Evolutionary conservation across 2,888 invertebrate species (phyloP).

Genomic region (Pachydiplax longipennis): DNA sequence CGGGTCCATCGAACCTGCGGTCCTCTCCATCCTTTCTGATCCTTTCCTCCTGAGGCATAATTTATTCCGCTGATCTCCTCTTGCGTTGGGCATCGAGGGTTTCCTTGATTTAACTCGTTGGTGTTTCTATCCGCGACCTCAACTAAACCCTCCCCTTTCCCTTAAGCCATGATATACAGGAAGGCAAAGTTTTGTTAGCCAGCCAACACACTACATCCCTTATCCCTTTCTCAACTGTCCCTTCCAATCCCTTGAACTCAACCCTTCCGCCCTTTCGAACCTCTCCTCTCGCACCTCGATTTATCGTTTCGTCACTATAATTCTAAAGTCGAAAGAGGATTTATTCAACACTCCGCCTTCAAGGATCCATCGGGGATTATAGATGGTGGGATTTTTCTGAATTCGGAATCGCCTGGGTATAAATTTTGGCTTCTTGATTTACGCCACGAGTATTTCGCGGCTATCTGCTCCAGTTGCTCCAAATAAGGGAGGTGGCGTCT

Average conservation of each 20-base stretch:
- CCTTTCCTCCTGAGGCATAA: not conserved
- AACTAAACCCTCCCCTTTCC: not conserved
- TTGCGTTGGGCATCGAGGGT: not conserved
- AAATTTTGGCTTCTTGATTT: too few species aligned
- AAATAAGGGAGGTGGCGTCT: too few species aligned
- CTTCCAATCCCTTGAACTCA: not conserved
- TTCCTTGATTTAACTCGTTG: conserved; percentile 18
- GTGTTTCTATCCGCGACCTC: not conserved
- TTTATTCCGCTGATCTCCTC: not conserved
- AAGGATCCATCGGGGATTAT: too few species aligned
- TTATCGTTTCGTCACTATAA: not conserved
- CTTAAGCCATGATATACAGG: conserved; percentile 16
- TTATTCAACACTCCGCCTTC: too few species aligned
- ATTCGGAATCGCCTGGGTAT: too few species aligned
- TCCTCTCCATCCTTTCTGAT: not conserved
- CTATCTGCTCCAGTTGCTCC: too few species aligned
- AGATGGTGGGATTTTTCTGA: too few species aligned
- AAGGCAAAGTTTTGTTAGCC: conserved; percentile 22
- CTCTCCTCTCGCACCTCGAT: not conserved
- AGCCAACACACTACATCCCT: not conserved
- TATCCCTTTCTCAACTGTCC: not conserved
- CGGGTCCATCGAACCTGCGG: not conserved
- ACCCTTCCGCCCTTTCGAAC: not conserved
- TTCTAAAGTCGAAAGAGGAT: not conserved
- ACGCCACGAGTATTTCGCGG: too few species aligned